phyloP scores from a whole-genome alignment of 1,140 invertebrate genomes.

The Cherax destructor region DNA sequence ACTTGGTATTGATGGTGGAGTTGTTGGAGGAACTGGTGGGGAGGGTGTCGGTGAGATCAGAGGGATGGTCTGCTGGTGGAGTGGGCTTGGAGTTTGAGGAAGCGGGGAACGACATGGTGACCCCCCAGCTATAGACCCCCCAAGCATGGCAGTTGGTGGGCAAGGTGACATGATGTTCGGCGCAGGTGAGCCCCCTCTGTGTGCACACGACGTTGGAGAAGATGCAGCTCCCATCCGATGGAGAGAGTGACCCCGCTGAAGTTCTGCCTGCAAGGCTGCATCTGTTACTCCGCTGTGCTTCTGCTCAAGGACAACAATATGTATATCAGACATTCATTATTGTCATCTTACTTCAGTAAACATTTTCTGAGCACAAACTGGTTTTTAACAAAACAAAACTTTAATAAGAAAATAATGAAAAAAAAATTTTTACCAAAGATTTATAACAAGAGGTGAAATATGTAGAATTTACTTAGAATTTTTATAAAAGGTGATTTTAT shows the following conservation, averaged over 20 bases:
- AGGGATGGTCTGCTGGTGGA: constrained; percentile 28
- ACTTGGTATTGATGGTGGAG: constrained; percentile 64
- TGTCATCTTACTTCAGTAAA: neutral
- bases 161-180: constrained; percentile 47
- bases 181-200: constrained; percentile 37
- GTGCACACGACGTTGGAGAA: constrained; percentile 45
- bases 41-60: constrained; percentile 55
- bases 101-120: constrained; percentile 59
- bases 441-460: too few species aligned
- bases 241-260: constrained; percentile 60
- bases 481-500: too few species aligned
- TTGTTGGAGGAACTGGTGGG: constrained; percentile 50
- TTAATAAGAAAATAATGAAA: neutral
- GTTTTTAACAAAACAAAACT: neutral
- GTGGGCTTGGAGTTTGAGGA: constrained; percentile 45
- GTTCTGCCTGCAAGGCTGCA: constrained; percentile 57
- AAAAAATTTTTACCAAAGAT: neutral
- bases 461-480: too few species aligned
- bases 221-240: constrained; percentile 55
- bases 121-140: constrained; percentile 52
- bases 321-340: neutral
- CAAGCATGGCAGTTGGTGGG: constrained; percentile 46
- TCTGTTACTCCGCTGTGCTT: constrained; percentile 64
- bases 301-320: constrained; percentile 32
- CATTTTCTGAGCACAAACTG: neutral